These are phyloP conservation scores for Streptopelia turtur DNA, from an alignment of 2,797 vertebrate species.

Conservation along the genomic window DNA sequence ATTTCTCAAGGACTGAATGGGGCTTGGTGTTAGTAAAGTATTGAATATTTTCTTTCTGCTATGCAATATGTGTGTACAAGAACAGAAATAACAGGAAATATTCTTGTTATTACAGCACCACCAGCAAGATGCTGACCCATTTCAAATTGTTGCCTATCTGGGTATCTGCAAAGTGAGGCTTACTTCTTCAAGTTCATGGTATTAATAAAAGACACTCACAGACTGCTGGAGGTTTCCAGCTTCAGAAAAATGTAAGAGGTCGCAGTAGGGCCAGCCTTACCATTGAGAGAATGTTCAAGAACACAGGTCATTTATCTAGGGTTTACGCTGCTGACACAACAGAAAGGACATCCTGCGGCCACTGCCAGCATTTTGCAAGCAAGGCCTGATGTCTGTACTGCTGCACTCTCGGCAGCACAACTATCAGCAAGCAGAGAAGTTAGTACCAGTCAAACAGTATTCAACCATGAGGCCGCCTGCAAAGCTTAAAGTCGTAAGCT, in stretches of 20 bases:
- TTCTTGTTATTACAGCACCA: background rate
- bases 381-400: background rate
- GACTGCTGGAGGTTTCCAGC: background rate
- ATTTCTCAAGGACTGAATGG: background rate
- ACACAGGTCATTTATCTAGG: background rate
- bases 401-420: background rate
- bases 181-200: background rate
- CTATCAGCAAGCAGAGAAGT: fast-evolving
- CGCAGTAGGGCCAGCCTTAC: background rate
- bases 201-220: background rate
- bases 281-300: background rate
- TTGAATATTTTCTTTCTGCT: conserved; percentile 23
- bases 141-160: background rate
- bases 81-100: conserved; percentile 37
- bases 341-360: background rate
- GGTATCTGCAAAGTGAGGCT: background rate
- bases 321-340: background rate
- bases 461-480: background rate
- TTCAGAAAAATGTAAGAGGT: background rate
- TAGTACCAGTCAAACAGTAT: background rate
- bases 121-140: background rate
- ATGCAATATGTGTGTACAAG: background rate
- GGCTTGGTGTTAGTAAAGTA: conserved; percentile 12
- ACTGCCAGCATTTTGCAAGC: background rate
- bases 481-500: background rate